Conservation (phyloP, 1,140 invertebrate species). For the Subanguina moxae region DNA sequence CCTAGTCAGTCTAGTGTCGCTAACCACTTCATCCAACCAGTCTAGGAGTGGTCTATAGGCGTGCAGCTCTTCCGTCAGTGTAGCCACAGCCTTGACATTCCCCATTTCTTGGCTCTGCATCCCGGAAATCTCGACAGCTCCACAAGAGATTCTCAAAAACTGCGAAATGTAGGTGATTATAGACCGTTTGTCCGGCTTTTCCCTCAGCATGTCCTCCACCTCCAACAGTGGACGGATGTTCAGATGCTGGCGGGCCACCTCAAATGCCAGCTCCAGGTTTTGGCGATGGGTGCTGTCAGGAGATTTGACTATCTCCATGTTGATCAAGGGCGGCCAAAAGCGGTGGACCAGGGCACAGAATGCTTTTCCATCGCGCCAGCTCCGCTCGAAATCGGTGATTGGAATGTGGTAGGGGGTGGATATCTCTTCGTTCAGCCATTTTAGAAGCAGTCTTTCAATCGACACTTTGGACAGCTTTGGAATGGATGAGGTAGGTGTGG, state of each 20-base stretch:
- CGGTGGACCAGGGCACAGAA: constrained; percentile 92
- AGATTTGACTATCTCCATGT: constrained; percentile 71
- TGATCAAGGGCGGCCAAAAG: constrained; percentile 86
- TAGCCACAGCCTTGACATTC: not conserved
- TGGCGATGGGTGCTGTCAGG: constrained; percentile 73
- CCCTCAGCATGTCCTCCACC: constrained; percentile 75
- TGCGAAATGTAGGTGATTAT: constrained; percentile 99
- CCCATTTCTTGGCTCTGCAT: not conserved
- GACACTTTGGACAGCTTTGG: not conserved
- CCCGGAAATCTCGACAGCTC: not conserved
- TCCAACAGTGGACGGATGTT: constrained; percentile 80
- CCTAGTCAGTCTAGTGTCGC: constrained; percentile 8
- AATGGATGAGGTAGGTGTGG: not conserved
- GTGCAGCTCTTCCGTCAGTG: not conserved
- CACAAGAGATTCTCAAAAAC: constrained; percentile 68
- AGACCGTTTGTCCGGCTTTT: constrained; percentile 86
- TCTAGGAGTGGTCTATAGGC: not conserved
- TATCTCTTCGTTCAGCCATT: constrained; percentile 57
- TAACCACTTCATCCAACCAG: not conserved
- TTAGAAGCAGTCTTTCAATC: constrained; percentile 5
- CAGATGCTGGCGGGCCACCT: constrained; percentile 82
- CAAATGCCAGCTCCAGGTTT: constrained; percentile 85
- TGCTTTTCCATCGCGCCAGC: constrained; percentile 92
- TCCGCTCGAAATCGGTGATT: constrained; percentile 88
- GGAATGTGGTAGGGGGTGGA: constrained; percentile 74